Evolutionary conservation across 2,113 vertebrate genomes (phyloP).

Genomic region (Macroglossus sobrinus): DNA sequence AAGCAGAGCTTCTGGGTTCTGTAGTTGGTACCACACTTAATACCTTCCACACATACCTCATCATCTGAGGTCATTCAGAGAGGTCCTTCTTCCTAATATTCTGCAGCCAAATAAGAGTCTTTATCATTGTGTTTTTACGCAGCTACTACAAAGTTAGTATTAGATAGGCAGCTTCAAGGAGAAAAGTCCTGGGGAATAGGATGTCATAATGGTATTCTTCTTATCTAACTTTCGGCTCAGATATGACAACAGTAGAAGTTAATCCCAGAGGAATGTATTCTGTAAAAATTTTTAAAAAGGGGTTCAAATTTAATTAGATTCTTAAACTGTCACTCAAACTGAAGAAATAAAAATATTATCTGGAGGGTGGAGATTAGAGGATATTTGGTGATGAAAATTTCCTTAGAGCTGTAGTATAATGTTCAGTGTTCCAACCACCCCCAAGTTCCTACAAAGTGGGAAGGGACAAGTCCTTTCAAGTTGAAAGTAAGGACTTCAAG

Average conservation of each 20-base stretch:
- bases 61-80: background rate
- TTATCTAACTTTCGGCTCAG: background rate
- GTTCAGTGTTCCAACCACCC: background rate
- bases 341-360: background rate
- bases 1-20: background rate
- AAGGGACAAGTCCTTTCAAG: background rate
- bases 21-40: background rate
- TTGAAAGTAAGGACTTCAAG: background rate
- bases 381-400: background rate
- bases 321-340: background rate
- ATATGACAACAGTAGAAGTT: background rate
- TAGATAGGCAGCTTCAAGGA: background rate
- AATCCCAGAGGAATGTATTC: background rate
- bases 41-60: background rate
- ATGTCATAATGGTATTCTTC: background rate
- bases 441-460: accelerated
- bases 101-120: background rate
- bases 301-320: background rate
- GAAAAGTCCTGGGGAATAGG: background rate
- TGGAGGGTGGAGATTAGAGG: background rate
- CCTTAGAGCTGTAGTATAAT: background rate
- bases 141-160: background rate
- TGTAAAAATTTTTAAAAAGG: background rate
- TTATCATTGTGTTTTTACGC: background rate
- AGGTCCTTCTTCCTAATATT: background rate